Percentiles rank a stretch among this genome's conserved stretches.
Evolutionary conservation across 2,797 vertebrate genomes (phyloP).

Genomic region (Spinibarbus caldwelli): DNA sequence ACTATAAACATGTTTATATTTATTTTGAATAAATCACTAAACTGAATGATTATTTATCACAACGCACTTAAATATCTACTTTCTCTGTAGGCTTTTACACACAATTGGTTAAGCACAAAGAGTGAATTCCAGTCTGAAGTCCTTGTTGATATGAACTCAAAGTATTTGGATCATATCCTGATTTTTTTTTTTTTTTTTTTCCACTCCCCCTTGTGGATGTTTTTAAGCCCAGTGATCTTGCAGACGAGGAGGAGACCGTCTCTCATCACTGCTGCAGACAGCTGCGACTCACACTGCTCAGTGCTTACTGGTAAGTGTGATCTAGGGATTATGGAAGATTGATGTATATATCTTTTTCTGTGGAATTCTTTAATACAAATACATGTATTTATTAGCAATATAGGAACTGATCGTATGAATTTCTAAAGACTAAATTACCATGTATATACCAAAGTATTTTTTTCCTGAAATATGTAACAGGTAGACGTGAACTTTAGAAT

Average conservation of each 20-base stretch:
- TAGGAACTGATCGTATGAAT: neutral
- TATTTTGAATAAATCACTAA: neutral
- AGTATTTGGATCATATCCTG: conserved; percentile 71
- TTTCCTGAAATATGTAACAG: neutral
- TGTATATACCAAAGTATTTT: neutral
- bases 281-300: conserved; percentile 7
- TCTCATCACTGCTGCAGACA: conserved; percentile 45
- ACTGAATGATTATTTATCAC: neutral
- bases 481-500: neutral
- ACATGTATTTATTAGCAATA: neutral
- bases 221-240: conserved; percentile 65
- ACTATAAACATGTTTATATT: neutral
- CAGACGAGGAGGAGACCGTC: conserved; percentile 56
- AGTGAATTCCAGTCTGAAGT: conserved; percentile 79
- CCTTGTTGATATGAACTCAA: conserved; percentile 75
- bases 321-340: neutral
- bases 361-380: neutral
- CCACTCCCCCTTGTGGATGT: conserved; percentile 39
- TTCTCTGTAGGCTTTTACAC: neutral
- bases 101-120: conserved; percentile 40
- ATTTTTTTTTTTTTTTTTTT: neutral
- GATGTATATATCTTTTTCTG: neutral
- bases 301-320: conserved; percentile 37
- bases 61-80: too few species aligned
- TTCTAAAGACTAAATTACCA: neutral